Evolutionary conservation across 2,113 vertebrate species (phyloP).

Genomic region (Sebastes schlegelii): DNA sequence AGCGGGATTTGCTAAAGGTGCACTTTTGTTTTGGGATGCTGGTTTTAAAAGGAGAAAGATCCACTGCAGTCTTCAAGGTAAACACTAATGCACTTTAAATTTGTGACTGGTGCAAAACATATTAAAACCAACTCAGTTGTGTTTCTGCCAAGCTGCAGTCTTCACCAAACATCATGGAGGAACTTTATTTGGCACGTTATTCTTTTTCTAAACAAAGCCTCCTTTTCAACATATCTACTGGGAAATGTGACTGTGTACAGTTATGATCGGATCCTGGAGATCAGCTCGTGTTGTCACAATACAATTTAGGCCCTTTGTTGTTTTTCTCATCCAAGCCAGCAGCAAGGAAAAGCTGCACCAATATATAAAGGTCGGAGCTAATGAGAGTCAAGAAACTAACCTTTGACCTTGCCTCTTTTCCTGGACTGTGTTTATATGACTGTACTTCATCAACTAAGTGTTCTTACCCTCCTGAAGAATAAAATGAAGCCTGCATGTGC

Average conservation of each 20-base stretch:
- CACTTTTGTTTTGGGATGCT: constrained; percentile 37
- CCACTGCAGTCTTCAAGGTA: constrained; percentile 39
- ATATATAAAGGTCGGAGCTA: background rate
- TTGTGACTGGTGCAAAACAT: constrained; percentile 29
- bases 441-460: background rate
- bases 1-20: constrained; percentile 45
- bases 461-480: background rate
- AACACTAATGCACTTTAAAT: constrained; percentile 37
- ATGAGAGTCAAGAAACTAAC: background rate
- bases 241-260: background rate
- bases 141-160: constrained; percentile 27
- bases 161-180: background rate
- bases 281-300: background rate
- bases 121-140: constrained; percentile 15
- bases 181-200: background rate
- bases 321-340: background rate
- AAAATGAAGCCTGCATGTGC: background rate
- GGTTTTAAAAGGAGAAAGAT: constrained; percentile 32
- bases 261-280: background rate
- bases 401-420: background rate
- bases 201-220: background rate
- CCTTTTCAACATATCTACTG: background rate
- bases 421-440: background rate
- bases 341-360: background rate
- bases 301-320: background rate